Conservation (phyloP, 2,113 vertebrate species). For the Suncus etruscus region DNA sequence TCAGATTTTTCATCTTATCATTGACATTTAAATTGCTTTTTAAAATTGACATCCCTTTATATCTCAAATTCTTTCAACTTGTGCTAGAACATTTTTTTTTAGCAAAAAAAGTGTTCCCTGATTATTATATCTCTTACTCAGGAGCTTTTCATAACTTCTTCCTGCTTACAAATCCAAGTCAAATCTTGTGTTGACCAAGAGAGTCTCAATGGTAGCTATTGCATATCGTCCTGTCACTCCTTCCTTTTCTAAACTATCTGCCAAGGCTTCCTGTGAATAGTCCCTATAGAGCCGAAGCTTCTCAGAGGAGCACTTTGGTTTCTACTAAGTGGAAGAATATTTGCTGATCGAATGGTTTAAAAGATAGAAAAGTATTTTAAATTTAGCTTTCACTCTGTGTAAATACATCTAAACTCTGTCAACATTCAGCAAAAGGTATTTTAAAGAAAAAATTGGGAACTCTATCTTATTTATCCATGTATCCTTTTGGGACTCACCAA, state of each 20-base stretch:
- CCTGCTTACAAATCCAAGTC: neutral
- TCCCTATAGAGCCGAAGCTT: neutral
- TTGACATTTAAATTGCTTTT: neutral
- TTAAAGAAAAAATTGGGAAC: neutral
- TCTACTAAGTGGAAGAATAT: neutral
- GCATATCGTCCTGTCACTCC: neutral
- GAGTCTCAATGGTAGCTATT: neutral
- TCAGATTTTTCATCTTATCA: neutral
- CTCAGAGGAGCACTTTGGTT: neutral
- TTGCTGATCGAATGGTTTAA: neutral
- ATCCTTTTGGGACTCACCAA: neutral
- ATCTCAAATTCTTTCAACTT: neutral
- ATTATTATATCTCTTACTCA: neutral
- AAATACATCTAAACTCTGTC: conserved; percentile 42
- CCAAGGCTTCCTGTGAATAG: neutral
- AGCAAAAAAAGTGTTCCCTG: neutral
- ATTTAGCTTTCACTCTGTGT: conserved; percentile 9
- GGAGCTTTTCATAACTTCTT: neutral
- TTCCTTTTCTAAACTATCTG: neutral
- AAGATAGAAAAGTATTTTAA: conserved; percentile 16
- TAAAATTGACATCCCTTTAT: neutral
- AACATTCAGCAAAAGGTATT: conserved; percentile 19
- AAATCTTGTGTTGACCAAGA: neutral
- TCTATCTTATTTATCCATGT: neutral
- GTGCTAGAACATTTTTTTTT: too few species aligned